Percentiles rank a stretch among this genome's conserved stretches.
Evolutionary conservation across 2,888 invertebrate species (phyloP).

Genomic region (Branchellion lobata): DNA sequence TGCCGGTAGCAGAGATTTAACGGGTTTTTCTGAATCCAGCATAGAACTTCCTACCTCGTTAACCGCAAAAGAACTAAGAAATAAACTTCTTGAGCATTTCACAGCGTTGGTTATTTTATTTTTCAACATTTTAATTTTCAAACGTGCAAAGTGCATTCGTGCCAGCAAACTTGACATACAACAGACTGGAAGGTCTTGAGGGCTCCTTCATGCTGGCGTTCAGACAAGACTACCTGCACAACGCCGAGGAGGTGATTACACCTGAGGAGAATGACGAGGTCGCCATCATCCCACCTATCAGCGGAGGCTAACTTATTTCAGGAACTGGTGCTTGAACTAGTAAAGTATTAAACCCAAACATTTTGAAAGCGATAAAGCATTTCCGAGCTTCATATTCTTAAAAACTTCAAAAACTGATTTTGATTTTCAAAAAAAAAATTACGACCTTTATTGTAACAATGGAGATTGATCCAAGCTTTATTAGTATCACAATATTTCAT

Average conservation of each 20-base stretch:
- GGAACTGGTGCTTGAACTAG: background rate
- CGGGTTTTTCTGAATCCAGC: constrained; percentile 64
- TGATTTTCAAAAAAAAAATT: too few relatives aligned
- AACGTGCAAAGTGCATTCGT: background rate
- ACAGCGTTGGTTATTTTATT: constrained; percentile 48
- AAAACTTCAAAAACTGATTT: too few relatives aligned
- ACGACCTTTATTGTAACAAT: too few relatives aligned
- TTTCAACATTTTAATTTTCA: background rate
- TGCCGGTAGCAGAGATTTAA: constrained; percentile 82
- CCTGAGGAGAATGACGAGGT: constrained; percentile 75
- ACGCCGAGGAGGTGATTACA: constrained; percentile 52
- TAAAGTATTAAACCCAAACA: too few relatives aligned
- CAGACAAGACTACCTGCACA: constrained; percentile 77
- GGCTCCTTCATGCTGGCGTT: constrained; percentile 72
- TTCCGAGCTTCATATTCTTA: too few relatives aligned
- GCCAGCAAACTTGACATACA: too few relatives aligned
- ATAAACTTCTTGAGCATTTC: constrained; percentile 48
- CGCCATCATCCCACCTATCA: constrained; percentile 89
- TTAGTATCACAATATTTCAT: too few relatives aligned
- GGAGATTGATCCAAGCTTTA: too few relatives aligned
- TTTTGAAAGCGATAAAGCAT: too few relatives aligned
- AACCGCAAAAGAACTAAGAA: constrained; percentile 45
- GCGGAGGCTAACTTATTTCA: constrained; percentile 73
- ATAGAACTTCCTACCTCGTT: constrained; percentile 27
- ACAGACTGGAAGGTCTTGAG: background rate